Conservation (phyloP, 1,140 invertebrate species). For the Kradibia gibbosae region DNA sequence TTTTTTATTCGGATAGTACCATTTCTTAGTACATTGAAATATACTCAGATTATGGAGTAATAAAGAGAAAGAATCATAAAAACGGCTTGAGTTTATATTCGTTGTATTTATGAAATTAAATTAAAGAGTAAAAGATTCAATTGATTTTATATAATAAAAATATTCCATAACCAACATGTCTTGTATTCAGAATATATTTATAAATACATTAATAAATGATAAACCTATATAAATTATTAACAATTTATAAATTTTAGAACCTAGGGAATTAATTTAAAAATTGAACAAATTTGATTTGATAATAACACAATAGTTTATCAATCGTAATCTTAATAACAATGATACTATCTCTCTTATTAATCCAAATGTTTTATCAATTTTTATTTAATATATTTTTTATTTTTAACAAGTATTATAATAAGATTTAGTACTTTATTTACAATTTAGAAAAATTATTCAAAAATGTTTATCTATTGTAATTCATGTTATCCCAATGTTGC, state of each 20-base stretch:
- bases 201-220: no score
- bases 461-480: not conserved
- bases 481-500: not conserved
- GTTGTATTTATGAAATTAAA: not conserved
- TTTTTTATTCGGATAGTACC: not conserved
- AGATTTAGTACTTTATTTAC: not conserved
- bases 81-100: not conserved
- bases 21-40: not conserved
- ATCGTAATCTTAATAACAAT: not conserved
- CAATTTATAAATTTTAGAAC: not conserved
- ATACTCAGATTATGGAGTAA: not conserved
- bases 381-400: constrained; percentile 7
- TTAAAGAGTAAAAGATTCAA: not conserved
- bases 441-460: not conserved
- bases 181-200: not conserved
- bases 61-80: not conserved
- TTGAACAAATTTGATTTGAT: not conserved
- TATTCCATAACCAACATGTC: not conserved
- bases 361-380: not conserved
- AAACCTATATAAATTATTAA: not conserved
- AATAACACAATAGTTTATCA: not conserved
- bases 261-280: not conserved
- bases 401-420: constrained; percentile 23
- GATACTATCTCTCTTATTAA: not conserved
- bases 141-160: not conserved